Evolutionary conservation across 23 tunicate genomes (phyloP), one percentile per base, ranked within the genome.

Genomic region (Styela plicata): DNA sequence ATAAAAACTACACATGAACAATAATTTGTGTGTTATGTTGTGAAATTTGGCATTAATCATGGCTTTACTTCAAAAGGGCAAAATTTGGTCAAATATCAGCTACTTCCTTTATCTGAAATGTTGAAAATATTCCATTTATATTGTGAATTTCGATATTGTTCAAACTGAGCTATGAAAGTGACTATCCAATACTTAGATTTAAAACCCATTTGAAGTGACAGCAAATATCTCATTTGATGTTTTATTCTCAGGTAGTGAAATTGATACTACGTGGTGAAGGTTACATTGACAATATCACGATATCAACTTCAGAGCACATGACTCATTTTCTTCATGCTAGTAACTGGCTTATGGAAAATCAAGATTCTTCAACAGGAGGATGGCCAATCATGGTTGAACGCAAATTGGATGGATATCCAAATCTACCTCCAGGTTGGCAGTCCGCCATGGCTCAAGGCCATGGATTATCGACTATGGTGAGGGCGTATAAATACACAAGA

Each of bases 381-480:
- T 93, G 98, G 98, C 86, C 86, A 70, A 93, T 70, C 69, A 63
- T 73, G 63, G 77, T 93, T 29, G 82, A 81, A 34, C 82, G 98
- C 16, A 33, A 63, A 19, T 64, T 94, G 1, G 89, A 81, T 21
- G 86, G 87, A 2, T 86, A 66, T 44, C 44, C 74, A 28, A 24
- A 85, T n/a, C 78, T 96, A 17, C 64, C 69, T 27, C 90, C 99
- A 16, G 99, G 99, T 31, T 96, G 99, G 99, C 67, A 85, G 19
- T 96, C 99, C 21, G 99, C 99, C 0, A 96, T 96, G 99, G 99
- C 89, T 31, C 99, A 96, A 69, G 99, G 99, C 3, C 99, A 96
- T 23, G 97, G 85, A 5, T 70, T 96, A 76, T 91, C 97, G 16
- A 21, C 89, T 64, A 69, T 96, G 74, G 78, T 81, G 24, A 64